Base-by-base conservation (phyloP, 2,113 vertebrate species). In the Anolis sagrei region DNA sequence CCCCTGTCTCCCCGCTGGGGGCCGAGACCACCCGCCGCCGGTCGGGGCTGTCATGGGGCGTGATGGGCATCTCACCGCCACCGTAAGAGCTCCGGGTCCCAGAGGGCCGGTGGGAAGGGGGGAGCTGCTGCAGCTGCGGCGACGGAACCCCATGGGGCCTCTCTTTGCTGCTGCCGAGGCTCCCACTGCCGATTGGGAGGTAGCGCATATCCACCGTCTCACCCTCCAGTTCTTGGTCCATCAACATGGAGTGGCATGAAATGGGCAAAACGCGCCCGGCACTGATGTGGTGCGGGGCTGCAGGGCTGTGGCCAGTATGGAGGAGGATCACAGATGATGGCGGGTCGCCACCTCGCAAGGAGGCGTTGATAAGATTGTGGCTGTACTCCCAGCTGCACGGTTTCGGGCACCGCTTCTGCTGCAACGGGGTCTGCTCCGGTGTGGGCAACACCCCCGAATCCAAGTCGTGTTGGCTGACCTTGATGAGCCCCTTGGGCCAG, bases 341-440 rank as follows among this genome's bases (percentile, higher is more conserved):
- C 87, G 95, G 88, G 49, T 95, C 93, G 93, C 93, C 73, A 88
- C 94, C 95, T 25, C 96, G 95, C 1, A 98, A 90, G 0, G 95
- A 92, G 0, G 96, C 84, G 1, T 96, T 97, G 86, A 98, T 97
- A 95, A 97, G 97, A 73, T 96, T 97, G 89, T 97, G 97, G 75
- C 96, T 97, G 91, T 97, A 97, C 89, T 99, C 98, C 98, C 98
- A 99, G 75, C 93, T 97, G 13, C 95, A 91, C 51, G 97, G 96
- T 0, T 89, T 92, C 0, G 95, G 88, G 85, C 96, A 94, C 44
- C 98, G 96, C 82, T 99, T 99, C 91, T 99, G 98, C 86, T 98
- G 98, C 94, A 98, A 94, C 0, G 98, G 98, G 0, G 98, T 99
- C 95, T 99, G 98, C 95, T 99, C 98, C 0, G 98, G 98, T 0